Evolutionary conservation across 2,797 vertebrate genomes (phyloP).

Genomic region (Rhinophrynus dorsalis): DNA sequence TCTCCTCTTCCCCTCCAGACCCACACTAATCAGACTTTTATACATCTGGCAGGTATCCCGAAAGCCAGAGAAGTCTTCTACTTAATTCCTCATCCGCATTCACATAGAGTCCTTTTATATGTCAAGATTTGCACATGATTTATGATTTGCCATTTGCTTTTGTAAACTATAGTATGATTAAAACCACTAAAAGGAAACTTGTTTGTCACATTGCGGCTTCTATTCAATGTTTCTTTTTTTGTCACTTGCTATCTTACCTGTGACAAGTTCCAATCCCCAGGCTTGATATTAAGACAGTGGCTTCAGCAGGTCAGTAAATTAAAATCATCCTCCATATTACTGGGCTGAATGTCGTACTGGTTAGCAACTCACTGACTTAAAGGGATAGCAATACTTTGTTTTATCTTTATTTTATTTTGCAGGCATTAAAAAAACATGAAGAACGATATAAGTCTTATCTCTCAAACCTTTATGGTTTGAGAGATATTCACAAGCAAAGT

Average conservation of each 20-base stretch:
- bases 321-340: slow-evolving; percentile 6
- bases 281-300: not conserved
- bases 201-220: slow-evolving; percentile 30
- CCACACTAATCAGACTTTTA: slow-evolving; percentile 27
- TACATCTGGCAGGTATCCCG: slow-evolving; percentile 28
- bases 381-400: too few species aligned
- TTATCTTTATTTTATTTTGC: too few species aligned
- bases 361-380: too few species aligned
- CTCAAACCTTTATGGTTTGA: too few species aligned
- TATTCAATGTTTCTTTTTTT: slow-evolving; percentile 11
- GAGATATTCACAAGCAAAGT: too few species aligned
- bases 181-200: slow-evolving; percentile 29
- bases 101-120: slow-evolving; percentile 37
- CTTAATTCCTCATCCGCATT: slow-evolving; percentile 32
- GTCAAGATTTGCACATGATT: slow-evolving; percentile 48
- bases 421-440: too few species aligned
- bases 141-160: slow-evolving; percentile 47
- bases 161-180: slow-evolving; percentile 44
- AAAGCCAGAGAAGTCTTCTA: slow-evolving; percentile 22
- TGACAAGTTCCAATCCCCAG: slow-evolving; percentile 13
- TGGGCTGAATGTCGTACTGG: too few species aligned
- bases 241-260: slow-evolving; percentile 8
- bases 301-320: slow-evolving; percentile 5
- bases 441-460: too few species aligned
- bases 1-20: slow-evolving; percentile 5